Base-by-base conservation (phyloP, 2,113 vertebrate genomes). In the Poicephalus meyeri region DNA sequence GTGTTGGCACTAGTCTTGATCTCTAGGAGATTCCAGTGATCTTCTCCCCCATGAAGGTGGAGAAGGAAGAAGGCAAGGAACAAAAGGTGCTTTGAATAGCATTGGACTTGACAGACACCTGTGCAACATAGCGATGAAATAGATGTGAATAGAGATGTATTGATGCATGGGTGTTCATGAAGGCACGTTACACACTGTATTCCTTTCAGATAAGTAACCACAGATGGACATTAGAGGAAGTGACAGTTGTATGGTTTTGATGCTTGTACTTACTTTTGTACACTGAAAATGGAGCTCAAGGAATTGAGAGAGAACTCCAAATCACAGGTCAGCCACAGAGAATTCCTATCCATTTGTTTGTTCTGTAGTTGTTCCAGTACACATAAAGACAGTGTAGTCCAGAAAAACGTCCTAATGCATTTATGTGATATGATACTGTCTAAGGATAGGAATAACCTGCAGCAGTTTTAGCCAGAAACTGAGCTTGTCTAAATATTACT, bases 331-430 rank as follows among this genome's bases (percentile, higher is more conserved):
- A 91, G 72, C 73, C 76, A 73, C 73, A 63, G 77, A 66, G 73
- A 94, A 83, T 77, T 68, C 33, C 78, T 93, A 95, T 85, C 81
- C 31, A 20, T 86, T 94, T 97, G 64, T 97, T 97, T 95, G 66
- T 83, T 95, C 91, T 95, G 60, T 78, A 81, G 84, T 66, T 72
- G 44, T 87, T 97, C 88, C 89, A 94, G 69, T 88, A 86, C 13
- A 10, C 18, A n/a, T 74, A 91, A 91, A 94, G 61, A 44, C 31
- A 16, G 20, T 4, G 14, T 24, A 68, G 81, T 96, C 92, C 77
- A 97, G 92, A 86, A 95, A 97, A 97, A 94, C 53, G 92, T 96
- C 79, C 84, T 86, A 56, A 88, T 93, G 60, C 60, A 72, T 94
- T 89, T 80, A 46, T 77, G 60, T 88, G 80, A 88, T 94, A 65